These are phyloP conservation scores for Heliothis subflexa DNA, from an alignment of 1,140 invertebrate genomes.

Conservation along the genomic window DNA sequence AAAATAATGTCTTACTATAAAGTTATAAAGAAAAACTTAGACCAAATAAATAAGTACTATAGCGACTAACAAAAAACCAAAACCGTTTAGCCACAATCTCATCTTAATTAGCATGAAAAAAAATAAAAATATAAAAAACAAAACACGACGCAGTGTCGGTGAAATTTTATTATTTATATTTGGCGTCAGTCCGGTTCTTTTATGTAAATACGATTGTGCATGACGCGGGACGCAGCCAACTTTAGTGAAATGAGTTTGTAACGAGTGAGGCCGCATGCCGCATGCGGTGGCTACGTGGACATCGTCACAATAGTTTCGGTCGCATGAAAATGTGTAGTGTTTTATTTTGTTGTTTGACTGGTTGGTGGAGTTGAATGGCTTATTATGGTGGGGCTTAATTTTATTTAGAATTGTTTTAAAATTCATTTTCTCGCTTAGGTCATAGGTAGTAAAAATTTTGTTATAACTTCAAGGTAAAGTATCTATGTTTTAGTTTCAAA, in stretches of 20 bases:
- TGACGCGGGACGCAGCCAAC: slow-evolving; percentile 44
- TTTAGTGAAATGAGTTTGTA: slow-evolving; percentile 60
- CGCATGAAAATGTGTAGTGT: slow-evolving; percentile 30
- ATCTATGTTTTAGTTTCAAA: too few relatives aligned
- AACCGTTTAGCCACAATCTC: slow-evolving; percentile 8
- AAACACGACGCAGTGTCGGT: slow-evolving; percentile 18
- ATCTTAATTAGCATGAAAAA: slow-evolving; percentile 40
- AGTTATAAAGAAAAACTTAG: too few relatives aligned
- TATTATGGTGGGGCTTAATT: neutral
- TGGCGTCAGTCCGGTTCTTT: slow-evolving; percentile 48
- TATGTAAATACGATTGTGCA: slow-evolving; percentile 55
- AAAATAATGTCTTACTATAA: too few relatives aligned
- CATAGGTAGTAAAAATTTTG: neutral
- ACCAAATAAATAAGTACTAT: neutral
- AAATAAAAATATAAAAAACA: slow-evolving; percentile 38
- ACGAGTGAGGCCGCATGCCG: slow-evolving; percentile 48
- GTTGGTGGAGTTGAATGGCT: slow-evolving; percentile 2
- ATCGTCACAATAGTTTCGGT: slow-evolving; percentile 29
- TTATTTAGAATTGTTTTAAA: neutral
- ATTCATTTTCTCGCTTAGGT: neutral
- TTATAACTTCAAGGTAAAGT: neutral
- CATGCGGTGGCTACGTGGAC: slow-evolving; percentile 41
- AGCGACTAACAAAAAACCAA: neutral
- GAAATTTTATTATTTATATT: slow-evolving; percentile 55
- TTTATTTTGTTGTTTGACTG: slow-evolving; percentile 15